Percentiles rank a stretch among this genome's conserved stretches.
These are phyloP conservation scores for Tipula confusa DNA, from an alignment of 2,888 invertebrate genomes.

Conservation along the genomic window DNA sequence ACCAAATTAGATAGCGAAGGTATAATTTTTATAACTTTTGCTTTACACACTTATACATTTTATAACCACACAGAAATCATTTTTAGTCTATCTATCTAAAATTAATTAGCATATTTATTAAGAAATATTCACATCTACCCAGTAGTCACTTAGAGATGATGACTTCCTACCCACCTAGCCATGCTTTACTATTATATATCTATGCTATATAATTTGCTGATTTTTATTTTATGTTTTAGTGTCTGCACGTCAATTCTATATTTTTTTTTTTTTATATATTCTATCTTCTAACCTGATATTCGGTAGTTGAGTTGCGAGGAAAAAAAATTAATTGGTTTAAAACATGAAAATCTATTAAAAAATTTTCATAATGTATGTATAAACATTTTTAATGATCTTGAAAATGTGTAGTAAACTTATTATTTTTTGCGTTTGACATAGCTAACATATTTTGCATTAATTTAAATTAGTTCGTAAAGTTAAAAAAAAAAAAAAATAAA, in stretches of 20 bases:
- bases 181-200: background rate
- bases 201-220: slow-evolving; percentile 20
- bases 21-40: background rate
- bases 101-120: slow-evolving; percentile 15
- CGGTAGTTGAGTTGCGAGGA: background rate
- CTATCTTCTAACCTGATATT: background rate
- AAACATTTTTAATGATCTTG: background rate
- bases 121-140: background rate
- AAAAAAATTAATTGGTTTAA: background rate
- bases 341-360: slow-evolving; percentile 14
- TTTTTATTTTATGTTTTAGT: background rate
- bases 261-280: too few species aligned
- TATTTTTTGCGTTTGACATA: slow-evolving; percentile 7
- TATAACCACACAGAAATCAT: background rate
- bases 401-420: background rate
- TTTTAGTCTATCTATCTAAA: background rate
- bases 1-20: background rate
- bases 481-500: background rate
- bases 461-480: background rate
- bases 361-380: background rate
- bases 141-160: background rate
- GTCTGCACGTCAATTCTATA: background rate
- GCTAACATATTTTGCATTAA: background rate
- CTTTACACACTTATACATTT: background rate
- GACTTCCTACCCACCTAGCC: background rate